Percentiles rank a stretch among this genome's conserved stretches.
phyloP scores from a whole-genome alignment of 2,888 invertebrate genomes.

The Aporophyla nigra region DNA sequence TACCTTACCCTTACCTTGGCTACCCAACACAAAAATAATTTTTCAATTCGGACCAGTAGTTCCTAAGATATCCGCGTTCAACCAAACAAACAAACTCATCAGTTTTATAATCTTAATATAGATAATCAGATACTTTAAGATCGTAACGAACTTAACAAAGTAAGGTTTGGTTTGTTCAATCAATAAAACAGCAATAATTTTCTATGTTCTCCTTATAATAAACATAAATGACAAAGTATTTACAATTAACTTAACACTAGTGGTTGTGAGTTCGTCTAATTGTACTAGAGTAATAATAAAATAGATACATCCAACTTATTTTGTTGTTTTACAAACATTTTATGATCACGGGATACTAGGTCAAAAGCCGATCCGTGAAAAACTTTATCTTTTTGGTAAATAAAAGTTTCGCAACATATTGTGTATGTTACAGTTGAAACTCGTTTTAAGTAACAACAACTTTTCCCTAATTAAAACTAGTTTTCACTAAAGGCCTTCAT shows the following conservation, averaged over 20 bases:
- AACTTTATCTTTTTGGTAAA: neutral
- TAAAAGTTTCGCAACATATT: neutral
- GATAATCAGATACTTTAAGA: neutral
- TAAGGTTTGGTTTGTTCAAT: neutral
- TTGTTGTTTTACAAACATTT: slow-evolving; percentile 4
- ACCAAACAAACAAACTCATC: too few relatives aligned
- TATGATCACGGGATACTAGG: slow-evolving; percentile 8
- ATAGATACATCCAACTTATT: slow-evolving; percentile 44
- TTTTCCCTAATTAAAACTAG: too few relatives aligned
- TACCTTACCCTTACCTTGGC: too few relatives aligned
- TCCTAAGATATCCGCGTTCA: too few relatives aligned
- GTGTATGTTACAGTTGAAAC: too few relatives aligned
- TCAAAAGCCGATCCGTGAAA: slow-evolving; percentile 18
- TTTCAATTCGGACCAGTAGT: too few relatives aligned
- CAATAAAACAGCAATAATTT: slow-evolving; percentile 47
- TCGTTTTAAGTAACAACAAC: too few relatives aligned
- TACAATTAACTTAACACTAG: slow-evolving; percentile 61
- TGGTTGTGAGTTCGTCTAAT: slow-evolving; percentile 62
- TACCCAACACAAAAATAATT: too few relatives aligned
- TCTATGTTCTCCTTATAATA: slow-evolving; percentile 63
- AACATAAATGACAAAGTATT: slow-evolving; percentile 61
- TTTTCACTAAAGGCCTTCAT: too few relatives aligned
- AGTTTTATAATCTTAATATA: too few relatives aligned
- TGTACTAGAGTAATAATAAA: slow-evolving; percentile 60
- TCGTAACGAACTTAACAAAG: neutral